phyloP scores from a whole-genome alignment of 2,888 invertebrate genomes.

The Drosophila cognata region DNA sequence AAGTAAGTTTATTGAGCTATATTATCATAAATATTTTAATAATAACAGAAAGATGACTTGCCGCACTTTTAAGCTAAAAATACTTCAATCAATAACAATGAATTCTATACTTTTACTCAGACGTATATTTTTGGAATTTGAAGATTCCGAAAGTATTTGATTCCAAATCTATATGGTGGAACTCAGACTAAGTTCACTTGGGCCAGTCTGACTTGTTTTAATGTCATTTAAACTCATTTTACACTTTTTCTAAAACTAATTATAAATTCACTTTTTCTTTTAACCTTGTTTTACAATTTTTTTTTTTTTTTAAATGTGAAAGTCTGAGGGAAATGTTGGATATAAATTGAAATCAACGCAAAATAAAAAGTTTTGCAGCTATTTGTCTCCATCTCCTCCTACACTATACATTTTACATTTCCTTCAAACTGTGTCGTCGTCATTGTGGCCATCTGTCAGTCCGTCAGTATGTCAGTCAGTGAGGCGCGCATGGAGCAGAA shows the following conservation, averaged over 20 bases:
- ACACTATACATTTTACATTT: conserved; percentile 8
- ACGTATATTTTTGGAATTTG: background rate
- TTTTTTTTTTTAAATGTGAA: background rate
- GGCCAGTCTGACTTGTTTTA: background rate
- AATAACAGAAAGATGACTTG: background rate
- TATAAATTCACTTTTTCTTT: conserved; percentile 14
- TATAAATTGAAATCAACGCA: conserved; percentile 41
- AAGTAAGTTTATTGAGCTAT: background rate
- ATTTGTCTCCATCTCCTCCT: background rate
- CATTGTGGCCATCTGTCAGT: conserved; percentile 12
- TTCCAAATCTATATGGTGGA: background rate
- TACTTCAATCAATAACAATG: background rate
- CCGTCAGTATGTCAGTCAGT: conserved; percentile 27
- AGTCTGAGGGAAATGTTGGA: background rate
- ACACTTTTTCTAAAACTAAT: background rate
- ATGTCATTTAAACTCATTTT: background rate
- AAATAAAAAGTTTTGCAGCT: conserved; percentile 39
- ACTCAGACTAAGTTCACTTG: background rate
- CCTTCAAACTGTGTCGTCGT: conserved; percentile 11
- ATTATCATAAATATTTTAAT: background rate
- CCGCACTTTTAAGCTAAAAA: background rate
- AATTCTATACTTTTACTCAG: background rate
- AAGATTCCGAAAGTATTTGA: background rate
- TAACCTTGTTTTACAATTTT: conserved; percentile 6
- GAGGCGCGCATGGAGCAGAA: conserved; percentile 67